Evolutionary conservation across 2,888 invertebrate species (phyloP).

Genomic region (Physocephala rufipes): DNA sequence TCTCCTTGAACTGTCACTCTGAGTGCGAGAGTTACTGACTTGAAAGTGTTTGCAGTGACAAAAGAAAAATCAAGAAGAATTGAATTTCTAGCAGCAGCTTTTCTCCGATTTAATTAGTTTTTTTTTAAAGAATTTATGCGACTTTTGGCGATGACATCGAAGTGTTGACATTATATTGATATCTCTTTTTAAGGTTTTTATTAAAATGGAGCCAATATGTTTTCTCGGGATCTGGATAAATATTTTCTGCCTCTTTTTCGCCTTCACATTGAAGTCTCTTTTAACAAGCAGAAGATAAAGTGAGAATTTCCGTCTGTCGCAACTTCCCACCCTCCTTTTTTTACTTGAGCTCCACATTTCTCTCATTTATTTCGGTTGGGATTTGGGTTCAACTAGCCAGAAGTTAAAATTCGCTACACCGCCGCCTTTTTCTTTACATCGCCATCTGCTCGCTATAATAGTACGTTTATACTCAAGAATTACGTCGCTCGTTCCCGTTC

Average conservation of each 20-base stretch:
- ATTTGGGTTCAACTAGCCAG: not conserved
- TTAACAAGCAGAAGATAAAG: too few relatives aligned
- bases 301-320: not conserved
- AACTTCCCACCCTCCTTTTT: not conserved
- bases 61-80: not conserved
- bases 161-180: constrained; percentile 11
- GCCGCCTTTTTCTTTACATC: not conserved
- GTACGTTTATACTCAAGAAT: not conserved
- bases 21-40: constrained; percentile 17
- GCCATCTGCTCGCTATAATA: not conserved
- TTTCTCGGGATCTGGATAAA: too few relatives aligned
- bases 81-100: too few relatives aligned
- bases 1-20: constrained; percentile 18
- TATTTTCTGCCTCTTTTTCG: too few relatives aligned
- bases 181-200: not conserved
- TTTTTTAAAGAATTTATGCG: not conserved
- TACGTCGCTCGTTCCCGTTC: not conserved
- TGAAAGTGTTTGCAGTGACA: constrained; percentile 14
- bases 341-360: not conserved
- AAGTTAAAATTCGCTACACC: not conserved
- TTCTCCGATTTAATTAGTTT: too few relatives aligned
- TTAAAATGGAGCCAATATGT: not conserved
- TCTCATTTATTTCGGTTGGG: not conserved
- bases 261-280: too few relatives aligned
- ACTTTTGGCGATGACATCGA: constrained; percentile 4